Conservation (phyloP, 2,797 vertebrate species). For the Psittacula echo region DNA sequence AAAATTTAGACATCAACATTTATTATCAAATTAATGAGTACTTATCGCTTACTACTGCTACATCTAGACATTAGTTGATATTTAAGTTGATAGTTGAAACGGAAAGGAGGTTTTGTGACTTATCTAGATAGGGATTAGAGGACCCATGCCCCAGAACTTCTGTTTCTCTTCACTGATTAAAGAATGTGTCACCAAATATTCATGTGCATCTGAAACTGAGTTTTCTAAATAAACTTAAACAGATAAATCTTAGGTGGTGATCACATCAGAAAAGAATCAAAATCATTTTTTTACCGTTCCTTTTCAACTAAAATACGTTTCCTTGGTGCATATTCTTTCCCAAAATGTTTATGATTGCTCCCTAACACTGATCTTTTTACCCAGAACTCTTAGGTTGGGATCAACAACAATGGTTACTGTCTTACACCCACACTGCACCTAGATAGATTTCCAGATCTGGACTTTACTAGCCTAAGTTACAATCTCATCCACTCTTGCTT, state of each 20-base stretch:
- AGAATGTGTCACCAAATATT: background rate
- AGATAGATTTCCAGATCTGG: background rate
- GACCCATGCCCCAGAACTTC: background rate
- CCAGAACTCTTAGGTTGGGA: fast-evolving
- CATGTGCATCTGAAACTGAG: background rate
- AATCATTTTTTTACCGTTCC: fast-evolving
- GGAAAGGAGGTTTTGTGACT: background rate
- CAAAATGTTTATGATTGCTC: background rate
- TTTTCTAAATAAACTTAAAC: background rate
- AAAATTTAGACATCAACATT: background rate
- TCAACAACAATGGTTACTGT: background rate
- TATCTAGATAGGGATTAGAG: background rate
- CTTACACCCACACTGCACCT: fast-evolving
- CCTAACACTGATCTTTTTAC: background rate
- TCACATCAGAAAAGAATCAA: background rate
- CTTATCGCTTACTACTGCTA: background rate
- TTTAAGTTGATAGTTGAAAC: background rate
- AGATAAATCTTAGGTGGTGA: background rate
- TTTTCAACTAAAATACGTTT: background rate
- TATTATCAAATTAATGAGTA: background rate
- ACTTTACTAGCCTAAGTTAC: background rate
- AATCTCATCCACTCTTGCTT: background rate
- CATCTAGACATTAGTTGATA: background rate
- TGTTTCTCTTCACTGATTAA: background rate
- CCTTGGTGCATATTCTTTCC: background rate